phyloP scores from a whole-genome alignment of 2,113 vertebrate species.

The Corythoichthys haematopterus region DNA sequence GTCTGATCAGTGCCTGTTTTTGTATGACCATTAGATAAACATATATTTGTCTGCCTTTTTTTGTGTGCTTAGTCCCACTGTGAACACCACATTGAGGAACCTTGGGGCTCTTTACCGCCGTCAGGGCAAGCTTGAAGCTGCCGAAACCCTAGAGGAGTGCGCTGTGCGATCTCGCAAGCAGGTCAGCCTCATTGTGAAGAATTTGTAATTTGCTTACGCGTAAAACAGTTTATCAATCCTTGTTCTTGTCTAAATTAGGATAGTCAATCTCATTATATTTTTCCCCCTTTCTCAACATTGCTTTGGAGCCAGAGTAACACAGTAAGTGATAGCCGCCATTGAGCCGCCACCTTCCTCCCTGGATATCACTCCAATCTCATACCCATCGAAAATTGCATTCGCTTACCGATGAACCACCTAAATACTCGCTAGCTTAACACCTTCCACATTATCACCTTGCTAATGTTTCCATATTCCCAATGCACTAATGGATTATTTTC shows the following conservation, averaged over 20 bases:
- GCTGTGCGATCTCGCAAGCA: conserved; percentile 85
- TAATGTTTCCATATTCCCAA: background rate
- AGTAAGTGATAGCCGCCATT: conserved; percentile 68
- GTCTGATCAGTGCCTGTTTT: background rate
- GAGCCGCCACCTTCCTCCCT: conserved; percentile 25
- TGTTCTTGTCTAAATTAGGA: conserved; percentile 14
- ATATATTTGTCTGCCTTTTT: background rate
- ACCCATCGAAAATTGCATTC: conserved; percentile 16
- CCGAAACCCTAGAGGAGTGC: conserved; percentile 88
- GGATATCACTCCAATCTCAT: conserved; percentile 50
- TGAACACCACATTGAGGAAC: conserved; percentile 85
- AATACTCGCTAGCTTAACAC: conserved; percentile 25
- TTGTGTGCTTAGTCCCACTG: conserved; percentile 62
- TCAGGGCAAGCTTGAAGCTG: conserved; percentile 90
- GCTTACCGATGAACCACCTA: conserved; percentile 6
- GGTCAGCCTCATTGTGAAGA: conserved; percentile 59
- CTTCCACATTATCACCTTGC: background rate
- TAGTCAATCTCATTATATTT: conserved; percentile 56
- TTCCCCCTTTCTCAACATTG: conserved; percentile 56
- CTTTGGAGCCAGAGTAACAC: conserved; percentile 76
- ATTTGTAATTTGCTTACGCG: background rate
- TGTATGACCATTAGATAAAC: background rate
- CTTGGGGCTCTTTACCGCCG: conserved; percentile 86
- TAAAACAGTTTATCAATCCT: background rate
- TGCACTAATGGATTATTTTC: conserved; percentile 2